phyloP scores from a whole-genome alignment of 30 jellyfish, hydroid and myxozoan genomes.

The Rhopilema esculentum region DNA sequence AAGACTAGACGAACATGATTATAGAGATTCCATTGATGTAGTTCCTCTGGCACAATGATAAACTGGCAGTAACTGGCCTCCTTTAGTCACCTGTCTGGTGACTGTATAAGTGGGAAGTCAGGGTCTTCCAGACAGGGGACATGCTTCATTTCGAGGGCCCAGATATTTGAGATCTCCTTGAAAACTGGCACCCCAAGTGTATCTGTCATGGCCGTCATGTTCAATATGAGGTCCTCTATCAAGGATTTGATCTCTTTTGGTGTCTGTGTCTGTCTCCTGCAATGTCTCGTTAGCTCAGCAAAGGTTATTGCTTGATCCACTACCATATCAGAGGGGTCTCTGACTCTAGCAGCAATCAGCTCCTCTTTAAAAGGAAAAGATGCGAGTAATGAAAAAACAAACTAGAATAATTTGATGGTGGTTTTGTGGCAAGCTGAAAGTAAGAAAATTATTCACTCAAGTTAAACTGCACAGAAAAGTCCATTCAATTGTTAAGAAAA shows the following conservation, averaged over 20 bases:
- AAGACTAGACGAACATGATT: no score
- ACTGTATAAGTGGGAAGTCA: conserved; percentile 44
- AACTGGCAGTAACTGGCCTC: conserved; percentile 45
- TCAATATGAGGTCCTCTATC: conserved; percentile 41
- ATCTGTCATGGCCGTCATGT: conserved; percentile 51
- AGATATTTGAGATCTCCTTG: conserved; percentile 31
- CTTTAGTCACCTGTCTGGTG: conserved; percentile 33
- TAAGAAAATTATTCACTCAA: no score
- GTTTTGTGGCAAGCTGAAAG: no score
- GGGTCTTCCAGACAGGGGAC: conserved; percentile 67
- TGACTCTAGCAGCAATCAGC: conserved; percentile 41
- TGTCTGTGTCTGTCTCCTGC: conserved; percentile 53
- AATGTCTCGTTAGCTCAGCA: conserved; percentile 38
- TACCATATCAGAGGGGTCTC: conserved; percentile 33
- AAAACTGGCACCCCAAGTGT: conserved; percentile 65
- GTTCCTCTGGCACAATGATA: conserved; percentile 72
- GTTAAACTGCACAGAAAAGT: no score
- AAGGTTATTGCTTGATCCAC: conserved; percentile 18
- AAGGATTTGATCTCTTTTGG: conserved; percentile 14
- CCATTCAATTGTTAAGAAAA: no score
- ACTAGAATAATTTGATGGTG: no score
- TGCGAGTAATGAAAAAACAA: no score
- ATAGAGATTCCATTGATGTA: no score
- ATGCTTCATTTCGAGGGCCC: conserved; percentile 62
- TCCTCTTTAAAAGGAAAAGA: no score